Conservation (phyloP, 2,113 vertebrate species). For the Callaeas wilsoni region DNA sequence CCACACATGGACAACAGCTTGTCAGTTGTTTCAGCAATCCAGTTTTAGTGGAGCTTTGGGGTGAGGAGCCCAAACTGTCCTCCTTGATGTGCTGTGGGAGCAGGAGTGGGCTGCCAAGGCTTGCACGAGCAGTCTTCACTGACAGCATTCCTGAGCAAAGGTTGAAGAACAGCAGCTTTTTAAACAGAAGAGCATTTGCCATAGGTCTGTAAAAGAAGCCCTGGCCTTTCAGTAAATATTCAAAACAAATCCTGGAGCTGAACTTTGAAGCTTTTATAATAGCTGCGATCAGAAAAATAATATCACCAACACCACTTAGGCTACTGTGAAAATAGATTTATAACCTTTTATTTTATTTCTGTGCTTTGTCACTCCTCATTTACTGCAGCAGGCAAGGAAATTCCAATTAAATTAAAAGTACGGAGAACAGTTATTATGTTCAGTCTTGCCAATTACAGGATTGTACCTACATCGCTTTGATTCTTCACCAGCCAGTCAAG, state of each 20-base stretch:
- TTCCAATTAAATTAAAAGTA: slow-evolving; percentile 64
- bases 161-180: background rate
- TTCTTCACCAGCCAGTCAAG: slow-evolving; percentile 55
- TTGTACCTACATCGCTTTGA: slow-evolving; percentile 46
- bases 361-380: slow-evolving; percentile 52
- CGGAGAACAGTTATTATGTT: slow-evolving; percentile 57
- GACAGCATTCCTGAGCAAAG: background rate
- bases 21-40: background rate
- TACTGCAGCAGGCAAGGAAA: slow-evolving; percentile 56
- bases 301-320: background rate
- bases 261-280: slow-evolving; percentile 43
- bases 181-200: background rate
- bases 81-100: background rate
- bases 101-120: background rate
- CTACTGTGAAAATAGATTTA: slow-evolving; percentile 42
- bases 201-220: background rate
- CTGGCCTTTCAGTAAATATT: slow-evolving; percentile 34
- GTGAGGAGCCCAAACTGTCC: background rate
- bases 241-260: slow-evolving; percentile 34
- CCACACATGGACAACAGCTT: background rate
- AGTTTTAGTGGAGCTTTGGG: background rate
- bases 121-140: background rate
- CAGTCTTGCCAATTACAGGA: slow-evolving; percentile 61
- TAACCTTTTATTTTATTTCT: slow-evolving; percentile 55
- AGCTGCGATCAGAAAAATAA: slow-evolving; percentile 25